Evolutionary conservation across 1,140 invertebrate species (phyloP), one percentile per base, ranked within the genome.

Genomic region (Pseudachorutes palmiensis): DNA sequence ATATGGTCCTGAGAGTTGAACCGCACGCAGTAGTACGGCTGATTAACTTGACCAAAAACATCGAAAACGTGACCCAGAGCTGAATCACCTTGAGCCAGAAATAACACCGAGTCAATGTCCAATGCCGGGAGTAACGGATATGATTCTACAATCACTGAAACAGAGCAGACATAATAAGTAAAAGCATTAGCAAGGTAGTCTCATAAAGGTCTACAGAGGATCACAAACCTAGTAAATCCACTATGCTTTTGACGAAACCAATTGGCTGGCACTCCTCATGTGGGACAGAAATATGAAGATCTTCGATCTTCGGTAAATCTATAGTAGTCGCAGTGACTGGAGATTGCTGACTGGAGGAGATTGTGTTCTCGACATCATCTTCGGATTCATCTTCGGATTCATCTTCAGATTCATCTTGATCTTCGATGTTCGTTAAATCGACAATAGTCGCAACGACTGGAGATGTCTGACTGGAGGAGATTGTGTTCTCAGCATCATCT

Each of bases 61-160:
- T 97, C 94, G 80, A 92, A 94, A 64, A 97, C 84, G 74, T 85
- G 82, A 1, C 91, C 91, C 0, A 92, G 77, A 1, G 87, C 81
- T 70, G 83, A 83, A 51, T 84, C 80, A 19, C 88, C 89, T 75
- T 83, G 82, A 9, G 90, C 85, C 48, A 90, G 70, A 76, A 95
- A 95, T 29, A 95, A 78, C 28, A 94, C 82, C 2, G 88, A 89
- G 63, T 94, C 91, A 62, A 94, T 77, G 81, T 95, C 86, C 49
- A 94, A 82, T 0, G 89, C 83, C 62, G 89, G 88, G 36, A 84
- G 85, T 61, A 83, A 82, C 57, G 83, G 83, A 36, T 85, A 77
- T 36, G 86, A 82, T 70, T 86, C 82, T 36, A 92, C 83, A 69
- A 90, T 82, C 41, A 91, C 89, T 88, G 80, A 19, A 82, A 82